These are phyloP conservation scores for Athrips mouffetella DNA, from an alignment of 2,888 invertebrate genomes.

Conservation along the genomic window DNA sequence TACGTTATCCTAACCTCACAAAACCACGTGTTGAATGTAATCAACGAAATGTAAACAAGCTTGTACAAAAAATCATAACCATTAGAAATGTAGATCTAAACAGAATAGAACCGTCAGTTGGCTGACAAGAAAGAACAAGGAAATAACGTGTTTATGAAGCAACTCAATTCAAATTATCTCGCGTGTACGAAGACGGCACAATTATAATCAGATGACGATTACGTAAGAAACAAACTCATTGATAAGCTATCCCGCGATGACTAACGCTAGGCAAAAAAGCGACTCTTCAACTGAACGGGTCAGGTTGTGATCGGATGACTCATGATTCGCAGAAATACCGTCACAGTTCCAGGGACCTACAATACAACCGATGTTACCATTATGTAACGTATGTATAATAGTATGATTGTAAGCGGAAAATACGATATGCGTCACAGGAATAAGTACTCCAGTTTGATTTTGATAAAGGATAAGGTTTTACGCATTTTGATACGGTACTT, in stretches of 20 bases:
- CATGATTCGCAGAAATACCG: constrained; percentile 59
- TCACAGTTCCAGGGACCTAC: constrained; percentile 58
- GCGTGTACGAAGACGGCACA: background rate
- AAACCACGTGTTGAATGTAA: too few relatives aligned
- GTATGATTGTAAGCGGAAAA: background rate
- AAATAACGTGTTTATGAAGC: too few relatives aligned
- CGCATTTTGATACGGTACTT: background rate
- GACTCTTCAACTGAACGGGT: constrained; percentile 45
- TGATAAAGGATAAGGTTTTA: constrained; percentile 14
- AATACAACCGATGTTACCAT: constrained; percentile 6
- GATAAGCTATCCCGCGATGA: constrained; percentile 59
- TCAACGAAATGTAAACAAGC: too few relatives aligned
- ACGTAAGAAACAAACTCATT: constrained; percentile 47
- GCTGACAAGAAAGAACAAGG: too few relatives aligned
- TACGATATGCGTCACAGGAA: constrained; percentile 38
- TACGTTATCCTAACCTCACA: too few relatives aligned
- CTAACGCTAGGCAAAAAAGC: constrained; percentile 59
- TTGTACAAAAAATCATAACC: too few relatives aligned
- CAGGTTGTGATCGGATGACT: constrained; percentile 49
- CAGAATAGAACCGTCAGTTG: too few relatives aligned
- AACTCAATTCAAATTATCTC: background rate
- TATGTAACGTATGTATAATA: background rate
- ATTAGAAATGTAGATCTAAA: too few relatives aligned
- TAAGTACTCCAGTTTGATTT: background rate
- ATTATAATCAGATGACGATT: constrained; percentile 25